phyloP scores from a whole-genome alignment of 2,797 vertebrate species.

The Ibycter americanus region DNA sequence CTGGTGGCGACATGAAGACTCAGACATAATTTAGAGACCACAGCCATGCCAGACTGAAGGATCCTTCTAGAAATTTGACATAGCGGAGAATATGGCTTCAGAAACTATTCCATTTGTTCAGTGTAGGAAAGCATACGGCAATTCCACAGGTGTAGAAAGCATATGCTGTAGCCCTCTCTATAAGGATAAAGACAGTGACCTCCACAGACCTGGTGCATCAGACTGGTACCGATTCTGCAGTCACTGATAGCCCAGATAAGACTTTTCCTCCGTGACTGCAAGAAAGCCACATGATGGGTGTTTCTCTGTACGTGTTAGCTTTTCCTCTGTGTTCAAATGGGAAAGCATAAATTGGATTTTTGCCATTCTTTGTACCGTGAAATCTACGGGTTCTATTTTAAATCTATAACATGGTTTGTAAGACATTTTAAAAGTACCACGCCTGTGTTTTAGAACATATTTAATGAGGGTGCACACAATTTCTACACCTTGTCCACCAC shows the following conservation, averaged over 20 bases:
- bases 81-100: not conserved
- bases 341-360: not conserved
- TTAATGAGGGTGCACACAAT: not conserved
- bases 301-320: not conserved
- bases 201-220: not conserved
- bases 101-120: not conserved
- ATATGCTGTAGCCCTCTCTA: accelerated
- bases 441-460: not conserved
- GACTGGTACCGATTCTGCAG: not conserved
- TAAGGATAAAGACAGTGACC: not conserved
- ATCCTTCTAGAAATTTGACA: not conserved
- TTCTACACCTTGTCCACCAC: not conserved
- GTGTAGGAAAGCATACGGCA: not conserved
- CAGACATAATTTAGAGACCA: slow-evolving; percentile 36
- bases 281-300: not conserved
- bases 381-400: not conserved
- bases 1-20: slow-evolving; percentile 6
- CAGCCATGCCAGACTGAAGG: not conserved
- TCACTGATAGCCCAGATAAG: accelerated
- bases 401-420: not conserved
- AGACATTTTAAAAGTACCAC: not conserved
- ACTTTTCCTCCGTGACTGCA: not conserved
- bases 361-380: not conserved
- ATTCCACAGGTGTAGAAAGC: not conserved
- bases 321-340: not conserved